Percentiles rank a stretch among this genome's conserved stretches.
Evolutionary conservation across 2,888 invertebrate species (phyloP).

Genomic region (Nomada ferruginata): DNA sequence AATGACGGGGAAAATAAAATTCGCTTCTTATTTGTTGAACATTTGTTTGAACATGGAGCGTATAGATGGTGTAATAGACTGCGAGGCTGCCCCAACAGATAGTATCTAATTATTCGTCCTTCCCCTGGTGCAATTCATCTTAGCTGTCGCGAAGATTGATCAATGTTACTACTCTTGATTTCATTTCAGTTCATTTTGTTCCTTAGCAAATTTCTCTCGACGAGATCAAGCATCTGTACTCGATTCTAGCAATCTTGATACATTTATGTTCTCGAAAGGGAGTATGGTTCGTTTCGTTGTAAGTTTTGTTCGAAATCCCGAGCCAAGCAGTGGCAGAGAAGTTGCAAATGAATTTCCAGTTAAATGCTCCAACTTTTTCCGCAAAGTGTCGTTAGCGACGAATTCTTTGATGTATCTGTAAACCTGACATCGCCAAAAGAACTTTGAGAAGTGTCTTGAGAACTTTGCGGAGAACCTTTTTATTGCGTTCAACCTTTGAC

Average conservation of each 20-base stretch:
- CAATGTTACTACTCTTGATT: conserved; percentile 61
- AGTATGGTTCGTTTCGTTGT: neutral
- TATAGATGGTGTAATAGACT: conserved; percentile 11
- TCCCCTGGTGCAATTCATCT: conserved; percentile 61
- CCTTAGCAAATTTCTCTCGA: conserved; percentile 31
- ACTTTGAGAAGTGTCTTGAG: conserved; percentile 27
- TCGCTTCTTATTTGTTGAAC: too few relatives aligned
- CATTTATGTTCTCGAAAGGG: neutral
- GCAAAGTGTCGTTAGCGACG: conserved; percentile 13
- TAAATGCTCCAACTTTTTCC: conserved; percentile 35
- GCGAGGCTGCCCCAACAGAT: conserved; percentile 18
- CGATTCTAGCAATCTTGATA: neutral
- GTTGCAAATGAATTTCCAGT: conserved; percentile 40
- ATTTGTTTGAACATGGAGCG: neutral
- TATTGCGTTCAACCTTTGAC: conserved; percentile 46
- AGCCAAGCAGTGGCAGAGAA: neutral
- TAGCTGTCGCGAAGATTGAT: conserved; percentile 68
- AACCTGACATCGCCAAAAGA: conserved; percentile 10
- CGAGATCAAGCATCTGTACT: conserved; percentile 6
- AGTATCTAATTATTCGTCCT: conserved; percentile 49
- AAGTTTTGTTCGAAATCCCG: neutral
- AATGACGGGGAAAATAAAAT: neutral
- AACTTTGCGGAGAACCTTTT: conserved; percentile 35
- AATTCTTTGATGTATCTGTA: conserved; percentile 35
- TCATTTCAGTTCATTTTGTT: conserved; percentile 44